Evolutionary conservation across 2,113 vertebrate species (phyloP).

Genomic region (Eira barbara): DNA sequence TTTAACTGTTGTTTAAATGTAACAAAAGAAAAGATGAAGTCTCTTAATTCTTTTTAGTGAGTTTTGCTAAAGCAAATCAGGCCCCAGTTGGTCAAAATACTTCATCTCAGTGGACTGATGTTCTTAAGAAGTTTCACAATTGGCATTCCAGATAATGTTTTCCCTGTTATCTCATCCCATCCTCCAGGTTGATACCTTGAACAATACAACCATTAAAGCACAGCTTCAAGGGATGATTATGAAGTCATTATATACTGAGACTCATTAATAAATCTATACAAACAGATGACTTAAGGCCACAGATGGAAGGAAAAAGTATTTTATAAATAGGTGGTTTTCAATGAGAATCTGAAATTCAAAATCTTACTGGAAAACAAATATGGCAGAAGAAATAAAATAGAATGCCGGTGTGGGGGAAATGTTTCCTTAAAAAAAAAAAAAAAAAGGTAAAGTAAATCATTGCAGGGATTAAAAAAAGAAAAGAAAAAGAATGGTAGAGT

Average conservation of each 20-base stretch:
- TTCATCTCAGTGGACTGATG: not conserved
- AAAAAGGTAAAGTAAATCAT: not conserved
- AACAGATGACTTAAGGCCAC: not conserved
- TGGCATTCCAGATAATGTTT: not conserved
- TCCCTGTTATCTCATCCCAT: fast-evolving
- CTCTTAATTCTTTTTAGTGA: not conserved
- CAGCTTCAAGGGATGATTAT: not conserved
- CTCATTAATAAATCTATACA: not conserved
- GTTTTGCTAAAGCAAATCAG: not conserved
- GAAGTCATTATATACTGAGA: not conserved
- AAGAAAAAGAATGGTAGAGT: not conserved
- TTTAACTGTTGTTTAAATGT: not conserved
- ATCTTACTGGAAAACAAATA: not conserved
- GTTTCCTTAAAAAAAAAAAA: not conserved
- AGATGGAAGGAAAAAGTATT: not conserved
- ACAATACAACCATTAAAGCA: not conserved
- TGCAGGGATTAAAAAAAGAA: not conserved
- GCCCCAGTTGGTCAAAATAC: not conserved
- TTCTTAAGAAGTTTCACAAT: not conserved
- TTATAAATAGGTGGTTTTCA: not conserved
- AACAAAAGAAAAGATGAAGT: not conserved
- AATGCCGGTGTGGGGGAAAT: not conserved
- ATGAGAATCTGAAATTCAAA: slow-evolving; percentile 4
- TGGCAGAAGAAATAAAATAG: not conserved
- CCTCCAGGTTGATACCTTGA: not conserved